Evolutionary conservation across 2,113 vertebrate genomes (phyloP).

Genomic region (Riparia riparia): DNA sequence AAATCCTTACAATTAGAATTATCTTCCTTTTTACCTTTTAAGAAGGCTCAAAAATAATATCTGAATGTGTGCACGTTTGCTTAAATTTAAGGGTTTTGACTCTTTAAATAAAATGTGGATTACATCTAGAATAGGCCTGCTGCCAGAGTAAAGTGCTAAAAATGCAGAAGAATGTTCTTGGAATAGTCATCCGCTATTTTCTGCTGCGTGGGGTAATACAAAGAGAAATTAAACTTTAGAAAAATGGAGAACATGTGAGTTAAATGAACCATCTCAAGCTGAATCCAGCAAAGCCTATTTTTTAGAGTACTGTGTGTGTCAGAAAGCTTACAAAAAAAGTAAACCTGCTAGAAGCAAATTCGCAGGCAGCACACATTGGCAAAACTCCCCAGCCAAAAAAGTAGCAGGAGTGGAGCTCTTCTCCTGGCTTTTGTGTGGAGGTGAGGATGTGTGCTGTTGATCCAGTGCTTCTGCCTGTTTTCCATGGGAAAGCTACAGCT

Average conservation of each 20-base stretch:
- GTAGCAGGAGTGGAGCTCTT: background rate
- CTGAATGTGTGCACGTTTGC: background rate
- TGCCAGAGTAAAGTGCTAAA: constrained; percentile 3
- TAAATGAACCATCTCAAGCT: background rate
- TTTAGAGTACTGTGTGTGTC: background rate
- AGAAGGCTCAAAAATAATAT: background rate
- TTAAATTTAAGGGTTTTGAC: background rate
- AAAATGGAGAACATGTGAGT: background rate
- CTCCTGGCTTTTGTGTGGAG: background rate
- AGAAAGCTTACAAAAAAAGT: background rate
- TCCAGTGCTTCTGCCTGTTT: background rate
- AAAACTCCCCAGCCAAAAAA: background rate
- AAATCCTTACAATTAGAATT: background rate
- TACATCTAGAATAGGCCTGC: background rate
- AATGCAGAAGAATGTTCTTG: constrained; percentile 12
- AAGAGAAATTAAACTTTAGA: background rate
- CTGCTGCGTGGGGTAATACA: constrained; percentile 6
- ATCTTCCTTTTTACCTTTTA: background rate
- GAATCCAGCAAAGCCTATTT: background rate
- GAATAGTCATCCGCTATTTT: constrained; percentile 32
- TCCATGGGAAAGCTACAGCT: background rate
- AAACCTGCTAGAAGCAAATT: background rate
- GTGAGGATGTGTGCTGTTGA: background rate
- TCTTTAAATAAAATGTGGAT: background rate
- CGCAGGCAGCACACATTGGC: background rate